These are phyloP conservation scores for Hirtodrosophila trivittata DNA, from an alignment of 2,888 invertebrate genomes.

Conservation along the genomic window DNA sequence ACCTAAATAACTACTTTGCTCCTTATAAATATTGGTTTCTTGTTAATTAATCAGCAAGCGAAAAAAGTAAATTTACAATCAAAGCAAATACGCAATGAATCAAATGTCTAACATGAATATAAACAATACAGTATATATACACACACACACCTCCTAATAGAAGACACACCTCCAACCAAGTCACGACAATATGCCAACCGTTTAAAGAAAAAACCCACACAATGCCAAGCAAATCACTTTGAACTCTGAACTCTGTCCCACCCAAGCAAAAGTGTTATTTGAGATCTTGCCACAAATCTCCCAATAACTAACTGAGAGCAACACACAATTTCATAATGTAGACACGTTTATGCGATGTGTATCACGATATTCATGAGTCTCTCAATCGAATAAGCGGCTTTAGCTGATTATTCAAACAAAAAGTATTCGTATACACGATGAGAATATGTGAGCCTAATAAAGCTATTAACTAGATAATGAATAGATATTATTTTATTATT, in stretches of 20 bases:
- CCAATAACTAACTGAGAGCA: too few species aligned
- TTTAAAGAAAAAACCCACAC: constrained; percentile 27
- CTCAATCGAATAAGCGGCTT: too few species aligned
- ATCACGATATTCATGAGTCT: too few species aligned
- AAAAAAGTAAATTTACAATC: constrained; percentile 12
- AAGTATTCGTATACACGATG: too few species aligned
- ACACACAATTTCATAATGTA: too few species aligned
- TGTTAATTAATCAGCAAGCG: constrained; percentile 28
- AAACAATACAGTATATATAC: constrained; percentile 2
- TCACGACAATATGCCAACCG: constrained; percentile 34
- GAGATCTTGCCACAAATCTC: constrained; percentile 2
- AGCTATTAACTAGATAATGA: too few species aligned
- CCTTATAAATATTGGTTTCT: constrained; percentile 66
- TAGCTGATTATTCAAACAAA: too few species aligned
- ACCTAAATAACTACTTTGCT: constrained; percentile 24
- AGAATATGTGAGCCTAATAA: too few species aligned
- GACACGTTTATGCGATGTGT: too few species aligned
- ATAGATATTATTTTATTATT: too few species aligned
- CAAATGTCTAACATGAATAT: constrained; percentile 10
- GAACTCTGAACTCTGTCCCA: constrained; percentile 57
- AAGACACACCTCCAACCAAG: constrained; percentile 18
- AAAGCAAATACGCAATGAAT: constrained; percentile 20
- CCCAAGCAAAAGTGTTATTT: too few species aligned
- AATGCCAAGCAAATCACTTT: constrained; percentile 46
- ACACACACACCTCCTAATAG: background rate